These are phyloP conservation scores for Leptarthrus brevirostris DNA, from an alignment of 2,888 invertebrate genomes.

Conservation along the genomic window DNA sequence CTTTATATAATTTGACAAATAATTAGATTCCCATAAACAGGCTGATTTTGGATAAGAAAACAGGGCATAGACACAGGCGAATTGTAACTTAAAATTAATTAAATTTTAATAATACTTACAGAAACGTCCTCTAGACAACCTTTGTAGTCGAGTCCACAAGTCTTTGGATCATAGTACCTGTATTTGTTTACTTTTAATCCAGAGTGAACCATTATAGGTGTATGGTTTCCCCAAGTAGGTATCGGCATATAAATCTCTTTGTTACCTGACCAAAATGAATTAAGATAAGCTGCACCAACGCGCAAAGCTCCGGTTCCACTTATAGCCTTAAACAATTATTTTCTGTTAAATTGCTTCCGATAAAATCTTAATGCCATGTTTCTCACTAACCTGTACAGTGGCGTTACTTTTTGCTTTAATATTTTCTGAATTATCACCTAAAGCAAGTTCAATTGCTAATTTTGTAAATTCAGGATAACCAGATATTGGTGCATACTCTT, in stretches of 20 bases:
- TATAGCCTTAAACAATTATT: constrained; percentile 75
- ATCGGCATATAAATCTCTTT: constrained; percentile 89
- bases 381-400: constrained; percentile 78
- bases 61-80: too few species aligned
- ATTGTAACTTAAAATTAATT: too few species aligned
- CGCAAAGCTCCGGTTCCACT: constrained; percentile 98
- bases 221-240: constrained; percentile 99
- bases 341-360: background rate
- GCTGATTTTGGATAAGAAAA: too few species aligned
- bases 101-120: constrained; percentile 70
- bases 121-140: constrained; percentile 90
- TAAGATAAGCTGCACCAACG: constrained; percentile 89
- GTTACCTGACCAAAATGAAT: constrained; percentile 80
- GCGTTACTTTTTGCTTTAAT: constrained; percentile 77
- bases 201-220: constrained; percentile 90
- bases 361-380: background rate
- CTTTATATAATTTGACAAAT: too few species aligned
- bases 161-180: constrained; percentile 92
- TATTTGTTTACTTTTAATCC: constrained; percentile 89
- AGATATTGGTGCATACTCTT: constrained; percentile 95
- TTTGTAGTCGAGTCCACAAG: constrained; percentile 91
- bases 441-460: constrained; percentile 86
- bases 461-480: constrained; percentile 88
- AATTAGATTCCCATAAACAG: too few species aligned
- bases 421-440: constrained; percentile 81